Evolutionary conservation across 2,113 vertebrate genomes (phyloP).

Genomic region (Phocoena phocoena): DNA sequence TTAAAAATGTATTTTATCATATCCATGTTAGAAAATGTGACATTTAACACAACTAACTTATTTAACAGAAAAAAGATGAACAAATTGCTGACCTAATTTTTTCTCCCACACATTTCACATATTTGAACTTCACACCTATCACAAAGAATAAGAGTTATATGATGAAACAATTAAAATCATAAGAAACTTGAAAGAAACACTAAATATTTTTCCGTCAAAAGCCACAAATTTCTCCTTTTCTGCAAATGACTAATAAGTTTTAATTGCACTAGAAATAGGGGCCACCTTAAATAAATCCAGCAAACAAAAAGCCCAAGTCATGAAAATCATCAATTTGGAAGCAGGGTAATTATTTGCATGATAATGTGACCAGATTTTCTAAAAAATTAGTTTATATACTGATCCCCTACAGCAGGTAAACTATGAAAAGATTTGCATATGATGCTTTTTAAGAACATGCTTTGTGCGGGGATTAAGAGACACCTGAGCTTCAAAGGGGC

Average conservation of each 20-base stretch:
- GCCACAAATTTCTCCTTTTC: background rate
- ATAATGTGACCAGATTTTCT: conserved; percentile 13
- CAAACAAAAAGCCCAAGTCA: background rate
- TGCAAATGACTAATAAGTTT: background rate
- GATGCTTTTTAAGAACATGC: background rate
- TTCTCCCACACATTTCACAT: background rate
- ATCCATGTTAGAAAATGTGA: conserved; percentile 53
- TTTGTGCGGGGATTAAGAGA: background rate
- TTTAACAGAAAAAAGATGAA: conserved; percentile 41
- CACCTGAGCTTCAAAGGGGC: background rate
- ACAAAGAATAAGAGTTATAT: background rate
- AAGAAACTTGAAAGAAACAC: background rate
- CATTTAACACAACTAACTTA: conserved; percentile 38
- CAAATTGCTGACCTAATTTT: conserved; percentile 45
- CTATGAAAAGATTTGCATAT: background rate
- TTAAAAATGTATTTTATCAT: conserved; percentile 63
- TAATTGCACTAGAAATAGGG: background rate
- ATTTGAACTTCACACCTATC: background rate
- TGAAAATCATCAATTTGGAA: background rate
- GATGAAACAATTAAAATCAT: background rate
- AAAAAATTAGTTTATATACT: background rate
- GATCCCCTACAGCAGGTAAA: background rate
- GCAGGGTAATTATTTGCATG: background rate
- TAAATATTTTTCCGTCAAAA: background rate
- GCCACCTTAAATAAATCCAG: background rate